phyloP scores from a whole-genome alignment of 2,888 invertebrate genomes.

The Yponomeuta evonymella region DNA sequence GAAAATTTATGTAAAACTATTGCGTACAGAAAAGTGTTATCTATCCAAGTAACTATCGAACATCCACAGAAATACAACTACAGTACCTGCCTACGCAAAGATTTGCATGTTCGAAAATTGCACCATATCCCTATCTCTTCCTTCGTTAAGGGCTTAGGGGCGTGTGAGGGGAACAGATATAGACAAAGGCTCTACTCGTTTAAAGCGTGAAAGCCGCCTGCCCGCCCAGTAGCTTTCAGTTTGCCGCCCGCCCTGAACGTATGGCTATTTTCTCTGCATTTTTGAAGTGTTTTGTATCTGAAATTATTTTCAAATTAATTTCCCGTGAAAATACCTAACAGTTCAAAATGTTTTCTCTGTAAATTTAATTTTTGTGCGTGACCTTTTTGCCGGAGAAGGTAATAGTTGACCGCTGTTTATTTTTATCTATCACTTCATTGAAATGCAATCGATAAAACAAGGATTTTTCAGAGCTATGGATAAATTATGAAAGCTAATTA shows the following conservation, averaged over 20 bases:
- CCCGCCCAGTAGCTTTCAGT: constrained; percentile 66
- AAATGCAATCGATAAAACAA: constrained; percentile 6
- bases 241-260: constrained; percentile 52
- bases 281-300: constrained; percentile 16
- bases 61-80: not conserved
- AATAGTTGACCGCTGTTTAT: not conserved
- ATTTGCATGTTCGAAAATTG: constrained; percentile 41
- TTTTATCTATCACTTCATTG: not conserved
- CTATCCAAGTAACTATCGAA: not conserved
- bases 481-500: no score
- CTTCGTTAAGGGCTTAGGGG: constrained; percentile 28
- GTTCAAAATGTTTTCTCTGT: not conserved
- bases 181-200: constrained; percentile 51
- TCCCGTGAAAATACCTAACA: not conserved
- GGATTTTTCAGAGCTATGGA: not conserved
- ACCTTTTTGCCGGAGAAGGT: not conserved
- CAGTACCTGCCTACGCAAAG: constrained; percentile 1
- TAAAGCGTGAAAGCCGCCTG: constrained; percentile 49
- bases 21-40: no score
- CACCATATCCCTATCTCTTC: constrained; percentile 37
- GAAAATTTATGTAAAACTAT: no score
- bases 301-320: constrained; percentile 8
- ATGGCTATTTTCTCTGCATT: constrained; percentile 20
- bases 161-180: constrained; percentile 48
- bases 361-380: not conserved